Evolutionary conservation across 2,113 vertebrate genomes (phyloP).

Genomic region (Saccopteryx bilineata): DNA sequence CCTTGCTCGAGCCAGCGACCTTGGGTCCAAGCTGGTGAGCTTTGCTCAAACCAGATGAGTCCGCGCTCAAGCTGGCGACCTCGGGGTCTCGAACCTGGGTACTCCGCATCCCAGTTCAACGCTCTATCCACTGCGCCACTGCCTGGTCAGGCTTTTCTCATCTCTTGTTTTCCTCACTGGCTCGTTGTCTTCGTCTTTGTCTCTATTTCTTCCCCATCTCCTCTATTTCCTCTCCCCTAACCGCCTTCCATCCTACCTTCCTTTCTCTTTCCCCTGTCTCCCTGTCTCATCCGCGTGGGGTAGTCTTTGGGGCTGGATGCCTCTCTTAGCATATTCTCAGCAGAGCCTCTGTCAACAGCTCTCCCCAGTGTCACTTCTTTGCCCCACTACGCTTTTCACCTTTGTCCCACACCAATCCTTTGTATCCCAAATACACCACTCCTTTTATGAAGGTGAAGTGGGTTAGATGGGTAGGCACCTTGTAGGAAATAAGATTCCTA

Average conservation of each 20-base stretch:
- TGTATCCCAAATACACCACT: background rate
- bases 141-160: background rate
- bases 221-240: background rate
- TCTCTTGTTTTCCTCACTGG: background rate
- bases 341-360: background rate
- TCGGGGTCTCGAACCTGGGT: too few relatives aligned
- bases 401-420: background rate
- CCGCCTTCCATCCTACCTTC: background rate
- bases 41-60: too few relatives aligned
- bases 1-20: too few relatives aligned
- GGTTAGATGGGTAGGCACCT: background rate
- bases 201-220: background rate
- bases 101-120: too few relatives aligned
- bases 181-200: background rate
- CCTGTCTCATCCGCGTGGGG: background rate
- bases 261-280: background rate
- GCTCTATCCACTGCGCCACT: too few relatives aligned
- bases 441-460: background rate
- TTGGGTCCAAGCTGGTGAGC: too few relatives aligned
- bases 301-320: background rate
- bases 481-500: background rate
- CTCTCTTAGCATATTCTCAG: background rate
- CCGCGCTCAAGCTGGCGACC: too few relatives aligned
- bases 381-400: too few relatives aligned
- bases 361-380: background rate